Evolutionary conservation across 2,797 vertebrate genomes (phyloP).

Genomic region (Spheniscus humboldti): DNA sequence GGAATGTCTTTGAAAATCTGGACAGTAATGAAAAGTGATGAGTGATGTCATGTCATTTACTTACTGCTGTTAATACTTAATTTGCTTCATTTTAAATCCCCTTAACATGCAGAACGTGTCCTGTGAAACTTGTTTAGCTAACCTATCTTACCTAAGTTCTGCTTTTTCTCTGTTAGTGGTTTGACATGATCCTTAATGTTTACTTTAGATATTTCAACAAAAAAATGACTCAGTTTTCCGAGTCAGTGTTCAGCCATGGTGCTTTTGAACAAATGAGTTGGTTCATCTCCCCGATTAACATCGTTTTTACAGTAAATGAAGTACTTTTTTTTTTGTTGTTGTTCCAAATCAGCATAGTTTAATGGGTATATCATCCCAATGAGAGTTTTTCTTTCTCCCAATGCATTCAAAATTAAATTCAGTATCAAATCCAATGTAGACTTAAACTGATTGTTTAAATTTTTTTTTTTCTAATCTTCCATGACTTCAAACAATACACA

Average conservation of each 20-base stretch:
- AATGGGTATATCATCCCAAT: neutral
- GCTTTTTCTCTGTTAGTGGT: neutral
- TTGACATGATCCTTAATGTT: neutral
- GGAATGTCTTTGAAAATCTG: neutral
- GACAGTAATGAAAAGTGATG: neutral
- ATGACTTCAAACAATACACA: neutral
- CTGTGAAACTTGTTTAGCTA: constrained; percentile 10
- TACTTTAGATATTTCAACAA: neutral
- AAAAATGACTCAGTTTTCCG: neutral
- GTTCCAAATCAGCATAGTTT: neutral
- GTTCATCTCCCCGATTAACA: neutral
- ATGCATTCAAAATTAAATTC: neutral
- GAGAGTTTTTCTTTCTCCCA: neutral
- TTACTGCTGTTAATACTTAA: constrained; percentile 20
- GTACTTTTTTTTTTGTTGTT: neutral
- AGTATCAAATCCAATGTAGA: neutral
- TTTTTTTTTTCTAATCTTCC: neutral
- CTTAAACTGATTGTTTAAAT: neutral
- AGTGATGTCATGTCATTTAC: neutral
- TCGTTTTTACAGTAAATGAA: neutral
- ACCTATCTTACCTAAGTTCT: neutral
- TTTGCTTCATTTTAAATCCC: neutral
- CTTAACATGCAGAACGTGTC: neutral
- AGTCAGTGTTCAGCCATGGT: neutral
- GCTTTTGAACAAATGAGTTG: neutral